Evolutionary conservation across 1,140 invertebrate genomes (phyloP).

Genomic region (Drosophila aff.): DNA sequence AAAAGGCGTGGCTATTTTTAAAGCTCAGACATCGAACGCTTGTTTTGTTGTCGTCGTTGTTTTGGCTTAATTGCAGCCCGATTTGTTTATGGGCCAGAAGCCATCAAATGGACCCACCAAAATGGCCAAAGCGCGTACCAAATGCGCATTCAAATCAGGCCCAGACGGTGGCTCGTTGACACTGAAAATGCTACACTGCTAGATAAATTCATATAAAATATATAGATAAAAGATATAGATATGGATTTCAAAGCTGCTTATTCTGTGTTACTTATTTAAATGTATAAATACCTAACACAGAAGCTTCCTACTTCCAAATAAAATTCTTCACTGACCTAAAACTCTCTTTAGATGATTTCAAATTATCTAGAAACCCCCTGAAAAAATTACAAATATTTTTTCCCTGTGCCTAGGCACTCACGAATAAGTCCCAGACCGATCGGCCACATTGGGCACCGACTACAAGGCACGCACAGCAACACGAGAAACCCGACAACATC

Average conservation of each 20-base stretch:
- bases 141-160: conserved; percentile 78
- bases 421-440: conserved; percentile 31
- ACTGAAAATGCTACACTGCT: conserved; percentile 26
- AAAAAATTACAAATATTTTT: not conserved
- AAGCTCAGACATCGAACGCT: conserved; percentile 36
- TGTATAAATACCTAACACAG: not conserved
- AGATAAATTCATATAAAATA: not conserved
- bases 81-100: conserved; percentile 73
- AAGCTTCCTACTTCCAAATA: not conserved
- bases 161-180: conserved; percentile 31
- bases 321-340: not conserved
- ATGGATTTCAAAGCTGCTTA: not conserved
- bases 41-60: conserved; percentile 39
- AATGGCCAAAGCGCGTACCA: conserved; percentile 58
- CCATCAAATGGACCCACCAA: conserved; percentile 66
- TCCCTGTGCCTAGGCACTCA: not conserved
- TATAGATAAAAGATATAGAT: no score
- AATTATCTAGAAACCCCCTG: not conserved
- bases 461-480: conserved; percentile 68
- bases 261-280: not conserved
- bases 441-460: conserved; percentile 16
- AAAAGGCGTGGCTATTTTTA: conserved; percentile 59
- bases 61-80: conserved; percentile 64
- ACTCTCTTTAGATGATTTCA: not conserved
- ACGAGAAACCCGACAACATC: conserved; percentile 30